Percentiles rank a stretch among this genome's conserved stretches.
phyloP scores from a whole-genome alignment of 2,888 invertebrate species.

The Merodon equestris region DNA sequence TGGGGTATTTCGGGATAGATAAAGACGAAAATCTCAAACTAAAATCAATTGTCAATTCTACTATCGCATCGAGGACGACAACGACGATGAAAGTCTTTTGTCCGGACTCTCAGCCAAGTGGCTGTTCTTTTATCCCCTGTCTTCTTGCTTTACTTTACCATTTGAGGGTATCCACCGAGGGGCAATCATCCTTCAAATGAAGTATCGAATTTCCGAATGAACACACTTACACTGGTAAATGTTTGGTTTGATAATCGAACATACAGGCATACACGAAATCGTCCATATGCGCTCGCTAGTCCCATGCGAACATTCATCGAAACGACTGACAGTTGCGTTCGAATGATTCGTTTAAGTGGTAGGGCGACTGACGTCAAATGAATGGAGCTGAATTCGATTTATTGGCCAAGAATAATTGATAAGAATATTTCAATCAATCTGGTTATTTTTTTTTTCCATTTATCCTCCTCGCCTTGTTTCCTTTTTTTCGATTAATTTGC shows the following conservation, averaged over 20 bases:
- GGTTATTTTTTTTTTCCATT: conserved; percentile 2
- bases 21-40: conserved; percentile 28
- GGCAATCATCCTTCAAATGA: conserved; percentile 66
- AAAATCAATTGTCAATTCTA: conserved; percentile 62
- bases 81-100: conserved; percentile 54
- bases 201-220: conserved; percentile 65
- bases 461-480: too few species aligned
- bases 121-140: conserved; percentile 1
- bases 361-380: conserved; percentile 43
- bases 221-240: conserved; percentile 58
- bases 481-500: too few species aligned
- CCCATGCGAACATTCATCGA: conserved; percentile 10
- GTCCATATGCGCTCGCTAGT: conserved; percentile 19
- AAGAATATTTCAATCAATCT: conserved; percentile 58
- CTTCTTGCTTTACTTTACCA: conserved; percentile 8
- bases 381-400: conserved; percentile 51
- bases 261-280: not conserved
- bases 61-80: conserved; percentile 3
- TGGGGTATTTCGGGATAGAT: not conserved
- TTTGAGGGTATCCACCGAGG: conserved; percentile 49
- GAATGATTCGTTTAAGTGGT: conserved; percentile 4
- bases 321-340: too few species aligned
- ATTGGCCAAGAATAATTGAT: conserved; percentile 62
- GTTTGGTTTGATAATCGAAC: conserved; percentile 54
- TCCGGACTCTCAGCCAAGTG: conserved; percentile 46